Percentiles rank a stretch among this genome's conserved stretches.
phyloP scores from a whole-genome alignment of 2,113 vertebrate species.

The Nannobrachium achirus region DNA sequence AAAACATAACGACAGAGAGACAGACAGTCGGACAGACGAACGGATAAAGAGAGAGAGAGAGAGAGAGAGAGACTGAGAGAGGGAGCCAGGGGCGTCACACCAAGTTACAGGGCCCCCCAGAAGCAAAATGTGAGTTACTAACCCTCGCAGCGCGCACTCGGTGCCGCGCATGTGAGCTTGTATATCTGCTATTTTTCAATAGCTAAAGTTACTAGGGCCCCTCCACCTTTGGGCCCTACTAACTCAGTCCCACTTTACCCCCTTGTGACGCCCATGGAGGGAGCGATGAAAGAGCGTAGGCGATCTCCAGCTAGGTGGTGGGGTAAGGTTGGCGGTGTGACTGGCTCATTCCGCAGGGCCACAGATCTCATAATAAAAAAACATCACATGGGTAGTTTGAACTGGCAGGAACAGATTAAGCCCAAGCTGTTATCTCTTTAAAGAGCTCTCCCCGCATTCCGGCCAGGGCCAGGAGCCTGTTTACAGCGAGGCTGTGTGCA shows the following conservation, averaged over 20 bases:
- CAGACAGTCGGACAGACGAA: not conserved
- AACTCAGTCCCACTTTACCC: no score
- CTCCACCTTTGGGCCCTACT: no score
- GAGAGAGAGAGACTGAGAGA: constrained; percentile 30
- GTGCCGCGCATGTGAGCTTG: no score
- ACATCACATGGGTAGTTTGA: constrained; percentile 77
- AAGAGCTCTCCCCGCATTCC: constrained; percentile 65
- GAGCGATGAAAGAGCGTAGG: no score
- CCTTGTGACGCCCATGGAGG: no score
- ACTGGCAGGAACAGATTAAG: constrained; percentile 75
- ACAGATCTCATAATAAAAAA: constrained; percentile 69
- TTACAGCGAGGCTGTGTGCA: constrained; percentile 57
- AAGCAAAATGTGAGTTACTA: no score
- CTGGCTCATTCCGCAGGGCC: constrained; percentile 62
- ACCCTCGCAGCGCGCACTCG: no score
- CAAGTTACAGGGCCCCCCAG: no score
- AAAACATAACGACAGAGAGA: not conserved
- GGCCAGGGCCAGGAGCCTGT: constrained; percentile 66
- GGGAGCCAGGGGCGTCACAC: not conserved
- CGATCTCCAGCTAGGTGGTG: no score
- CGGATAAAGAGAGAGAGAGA: constrained; percentile 16
- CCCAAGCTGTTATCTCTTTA: constrained; percentile 72
- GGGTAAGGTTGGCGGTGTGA: constrained; percentile 67
- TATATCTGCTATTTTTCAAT: no score
- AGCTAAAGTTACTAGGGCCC: no score